phyloP scores from a whole-genome alignment of 2,113 vertebrate species.

The Brachyhypopomus gauderio region DNA sequence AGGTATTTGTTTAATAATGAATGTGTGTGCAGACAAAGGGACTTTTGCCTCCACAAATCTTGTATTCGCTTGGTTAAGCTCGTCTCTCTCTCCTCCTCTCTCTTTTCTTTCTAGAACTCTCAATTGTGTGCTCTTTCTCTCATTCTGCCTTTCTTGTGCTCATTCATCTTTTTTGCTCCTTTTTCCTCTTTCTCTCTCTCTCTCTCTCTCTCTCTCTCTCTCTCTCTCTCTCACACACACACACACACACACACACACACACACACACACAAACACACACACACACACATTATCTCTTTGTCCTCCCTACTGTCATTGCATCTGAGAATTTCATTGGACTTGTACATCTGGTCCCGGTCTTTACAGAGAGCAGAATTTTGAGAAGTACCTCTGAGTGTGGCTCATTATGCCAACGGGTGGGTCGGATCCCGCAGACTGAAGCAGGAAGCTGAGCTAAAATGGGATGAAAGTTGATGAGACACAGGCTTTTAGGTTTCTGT shows the following conservation, averaged over 20 bases:
- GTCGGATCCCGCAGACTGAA: not conserved
- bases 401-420: not conserved
- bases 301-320: slow-evolving; percentile 6
- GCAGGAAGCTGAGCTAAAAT: slow-evolving; percentile 1
- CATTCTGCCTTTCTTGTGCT: not conserved
- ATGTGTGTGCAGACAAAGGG: slow-evolving; percentile 42
- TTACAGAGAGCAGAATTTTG: slow-evolving; percentile 29
- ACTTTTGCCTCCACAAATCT: slow-evolving; percentile 32
- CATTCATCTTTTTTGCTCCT: not conserved
- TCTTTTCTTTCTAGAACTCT: slow-evolving; percentile 7
- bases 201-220: not conserved
- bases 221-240: not conserved
- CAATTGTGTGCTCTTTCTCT: not conserved
- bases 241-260: not conserved
- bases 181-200: slow-evolving; percentile 1
- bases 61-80: slow-evolving; percentile 15
- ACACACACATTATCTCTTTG: slow-evolving; percentile 13
- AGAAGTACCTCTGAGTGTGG: not conserved
- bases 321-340: slow-evolving; percentile 35
- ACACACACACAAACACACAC: not conserved
- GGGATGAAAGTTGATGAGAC: slow-evolving; percentile 24
- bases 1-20: slow-evolving; percentile 61
- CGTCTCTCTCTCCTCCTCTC: slow-evolving; percentile 7
- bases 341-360: not conserved
- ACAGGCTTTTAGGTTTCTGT: not conserved